These are phyloP conservation scores for Syrrhaptes paradoxus DNA, from an alignment of 2,113 vertebrate genomes.

Conservation along the genomic window DNA sequence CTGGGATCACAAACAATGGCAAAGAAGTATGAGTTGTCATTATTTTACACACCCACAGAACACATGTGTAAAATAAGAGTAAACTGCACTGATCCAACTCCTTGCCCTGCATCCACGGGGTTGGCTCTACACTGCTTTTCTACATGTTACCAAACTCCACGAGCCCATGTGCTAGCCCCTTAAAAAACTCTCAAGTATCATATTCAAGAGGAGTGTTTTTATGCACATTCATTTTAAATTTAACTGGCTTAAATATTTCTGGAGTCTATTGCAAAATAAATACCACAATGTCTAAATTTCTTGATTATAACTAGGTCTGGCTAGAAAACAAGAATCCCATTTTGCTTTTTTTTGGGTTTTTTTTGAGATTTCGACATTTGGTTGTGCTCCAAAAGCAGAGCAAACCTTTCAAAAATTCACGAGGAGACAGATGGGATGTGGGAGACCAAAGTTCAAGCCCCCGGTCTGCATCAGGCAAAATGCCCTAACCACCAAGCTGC, in stretches of 20 bases:
- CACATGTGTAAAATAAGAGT: neutral
- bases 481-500: neutral
- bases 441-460: conserved; percentile 1
- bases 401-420: neutral
- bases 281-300: conserved; percentile 1
- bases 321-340: conserved; percentile 15
- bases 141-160: neutral
- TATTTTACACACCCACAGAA: neutral
- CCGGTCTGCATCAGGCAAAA: neutral
- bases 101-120: fast-evolving
- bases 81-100: neutral
- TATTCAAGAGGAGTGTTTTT: neutral
- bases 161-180: neutral
- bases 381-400: neutral
- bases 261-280: conserved; percentile 10
- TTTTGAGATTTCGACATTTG: neutral
- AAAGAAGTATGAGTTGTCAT: neutral
- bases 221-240: neutral
- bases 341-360: neutral
- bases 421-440: neutral
- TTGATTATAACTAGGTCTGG: conserved; percentile 27
- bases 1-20: neutral
- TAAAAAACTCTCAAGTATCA: neutral
- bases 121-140: neutral
- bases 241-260: neutral